A percentile compares a stretch with the other conserved stretches of the same genome.
phyloP scores from a whole-genome alignment of 1,140 invertebrate species.

The Daktulosphaira vitifoliae region DNA sequence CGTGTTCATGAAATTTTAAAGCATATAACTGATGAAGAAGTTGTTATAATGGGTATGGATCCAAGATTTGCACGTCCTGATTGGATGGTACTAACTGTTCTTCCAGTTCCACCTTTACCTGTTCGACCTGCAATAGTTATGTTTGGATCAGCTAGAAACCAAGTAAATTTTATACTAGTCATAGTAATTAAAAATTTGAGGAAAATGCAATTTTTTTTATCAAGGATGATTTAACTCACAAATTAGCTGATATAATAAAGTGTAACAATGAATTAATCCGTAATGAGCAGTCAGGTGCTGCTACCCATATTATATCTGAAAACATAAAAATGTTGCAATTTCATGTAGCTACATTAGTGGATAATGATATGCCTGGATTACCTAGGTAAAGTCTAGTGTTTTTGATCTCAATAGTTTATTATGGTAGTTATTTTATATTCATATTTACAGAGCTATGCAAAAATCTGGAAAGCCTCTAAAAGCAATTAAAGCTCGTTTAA shows the following conservation, averaged over 20 bases:
- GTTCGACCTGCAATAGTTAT: conserved; percentile 96
- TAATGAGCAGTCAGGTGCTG: conserved; percentile 93
- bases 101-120: conserved; percentile 92
- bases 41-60: conserved; percentile 90
- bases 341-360: conserved; percentile 94
- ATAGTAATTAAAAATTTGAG: too few relatives aligned
- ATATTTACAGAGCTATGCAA: conserved; percentile 88
- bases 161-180: conserved; percentile 45
- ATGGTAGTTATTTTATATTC: too few relatives aligned
- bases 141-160: conserved; percentile 96
- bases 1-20: conserved; percentile 94
- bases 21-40: conserved; percentile 95
- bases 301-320: conserved; percentile 91
- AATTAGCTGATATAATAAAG: conserved; percentile 97
- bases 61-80: conserved; percentile 92
- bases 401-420: too few relatives aligned
- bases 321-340: conserved; percentile 98
- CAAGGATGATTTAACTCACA: conserved; percentile 98
- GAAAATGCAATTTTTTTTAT: conserved; percentile 34
- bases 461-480: conserved; percentile 98
- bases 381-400: conserved; percentile 58
- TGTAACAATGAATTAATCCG: conserved; percentile 91
- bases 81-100: conserved; percentile 97
- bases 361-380: conserved; percentile 98
- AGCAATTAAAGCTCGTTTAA: conserved; percentile 84